Base-by-base conservation (phyloP, 1,140 invertebrate genomes). In the Euborellia annulipes region DNA sequence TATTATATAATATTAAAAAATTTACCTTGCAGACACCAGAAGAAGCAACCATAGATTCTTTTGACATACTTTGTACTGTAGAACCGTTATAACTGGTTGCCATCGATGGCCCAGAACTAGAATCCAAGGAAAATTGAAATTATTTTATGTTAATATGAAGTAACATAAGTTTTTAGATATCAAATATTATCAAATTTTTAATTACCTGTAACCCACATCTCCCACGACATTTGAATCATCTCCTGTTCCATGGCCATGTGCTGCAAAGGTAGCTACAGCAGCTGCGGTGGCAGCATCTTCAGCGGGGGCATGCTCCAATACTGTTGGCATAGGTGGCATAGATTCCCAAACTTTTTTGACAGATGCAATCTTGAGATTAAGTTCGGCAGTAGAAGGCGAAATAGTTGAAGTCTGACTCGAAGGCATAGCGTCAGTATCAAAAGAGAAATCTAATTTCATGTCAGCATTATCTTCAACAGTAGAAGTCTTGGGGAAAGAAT, bases 351-450 rank as follows among this genome's bases (percentile, higher is more conserved):
- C 85, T 62, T 88, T 92, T 63, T 93, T 93, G 3, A 92, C 89
- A 43, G 86, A 89, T 6, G 85, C 85, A 53, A 94, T 92, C 66
- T 95, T 94, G 61, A 89, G 73, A 67, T 91, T 90, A 9, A 95
- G 72, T 60, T 93, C 90, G 22, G 86, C 86, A 13, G 81, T 78
- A 0, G 82, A 82, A 8, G 79, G 75, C 6, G 76, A 77, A 48
- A 75, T 76, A 2, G 75, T 76, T 47, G 70, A 75, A 30, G 68
- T 67, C 8, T 60, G 57, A 0, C 64, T 65, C 3, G 68, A 64
- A 41, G 66, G 58, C 52, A 71, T 67, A 7, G 85, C 64, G 54
- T 84, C 81, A 20, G 82, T 72, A 55, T 89, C 85, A 62, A 90
- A 90, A 1, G 77, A 75, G 60, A 93, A 94, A 60, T 90, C 85